phyloP scores from a whole-genome alignment of 2,113 vertebrate genomes.

The Rousettus leschenaultii region DNA sequence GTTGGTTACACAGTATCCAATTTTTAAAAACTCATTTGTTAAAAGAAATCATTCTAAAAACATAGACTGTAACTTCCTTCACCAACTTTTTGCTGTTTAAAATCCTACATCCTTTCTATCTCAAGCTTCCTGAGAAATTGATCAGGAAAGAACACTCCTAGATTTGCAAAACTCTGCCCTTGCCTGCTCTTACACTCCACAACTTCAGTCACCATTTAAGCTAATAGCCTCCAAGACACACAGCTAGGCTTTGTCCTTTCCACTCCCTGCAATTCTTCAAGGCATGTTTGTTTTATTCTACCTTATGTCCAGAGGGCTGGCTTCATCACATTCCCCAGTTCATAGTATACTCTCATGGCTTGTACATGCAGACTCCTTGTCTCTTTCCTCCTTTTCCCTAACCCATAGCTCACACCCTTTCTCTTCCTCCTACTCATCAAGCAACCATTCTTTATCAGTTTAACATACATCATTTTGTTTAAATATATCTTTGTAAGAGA shows the following conservation, averaged over 20 bases:
- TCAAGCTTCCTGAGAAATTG: neutral
- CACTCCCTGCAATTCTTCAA: neutral
- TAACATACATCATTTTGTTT: neutral
- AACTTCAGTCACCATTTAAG: neutral
- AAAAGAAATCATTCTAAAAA: neutral
- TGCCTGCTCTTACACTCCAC: neutral
- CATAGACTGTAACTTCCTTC: neutral
- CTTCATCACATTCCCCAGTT: neutral
- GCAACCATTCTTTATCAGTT: neutral
- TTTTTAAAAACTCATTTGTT: constrained; percentile 12
- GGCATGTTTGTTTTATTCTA: neutral
- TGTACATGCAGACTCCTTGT: neutral
- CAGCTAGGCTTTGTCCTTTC: neutral
- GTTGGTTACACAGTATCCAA: neutral
- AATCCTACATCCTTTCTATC: neutral
- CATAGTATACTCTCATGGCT: neutral
- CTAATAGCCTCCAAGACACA: neutral
- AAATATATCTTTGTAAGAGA: neutral
- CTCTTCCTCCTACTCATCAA: neutral
- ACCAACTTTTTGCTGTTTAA: neutral
- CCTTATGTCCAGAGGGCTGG: neutral
- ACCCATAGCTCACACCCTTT: neutral
- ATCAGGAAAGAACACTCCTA: neutral
- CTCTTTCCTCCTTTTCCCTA: neutral
- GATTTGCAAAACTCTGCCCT: neutral